phyloP scores from a whole-genome alignment of 2,888 invertebrate species.

The Nephrotoma guestfalica region DNA sequence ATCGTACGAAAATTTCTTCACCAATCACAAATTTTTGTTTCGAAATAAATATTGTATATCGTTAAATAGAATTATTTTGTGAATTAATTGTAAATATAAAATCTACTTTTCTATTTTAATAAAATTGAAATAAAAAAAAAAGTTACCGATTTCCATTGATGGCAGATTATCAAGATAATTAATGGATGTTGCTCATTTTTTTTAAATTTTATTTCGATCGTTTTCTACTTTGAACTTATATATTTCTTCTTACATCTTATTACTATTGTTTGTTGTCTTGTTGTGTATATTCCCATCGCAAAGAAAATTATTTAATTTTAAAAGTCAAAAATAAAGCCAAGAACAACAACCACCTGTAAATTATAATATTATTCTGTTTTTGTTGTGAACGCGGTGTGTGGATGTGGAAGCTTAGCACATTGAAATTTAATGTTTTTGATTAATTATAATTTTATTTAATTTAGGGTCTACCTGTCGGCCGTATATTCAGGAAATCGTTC shows the following conservation, averaged over 20 bases:
- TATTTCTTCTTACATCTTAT: not conserved
- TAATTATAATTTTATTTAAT: not conserved
- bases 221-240: not conserved
- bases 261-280: not conserved
- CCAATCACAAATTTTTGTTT: not conserved
- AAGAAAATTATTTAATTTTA: not conserved
- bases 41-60: not conserved
- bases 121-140: not conserved
- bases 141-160: constrained; percentile 6
- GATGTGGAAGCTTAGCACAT: not conserved
- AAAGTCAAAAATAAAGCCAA: not conserved
- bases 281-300: not conserved
- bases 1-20: not conserved
- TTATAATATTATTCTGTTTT: not conserved
- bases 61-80: not conserved
- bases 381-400: not conserved
- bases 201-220: not conserved
- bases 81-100: not conserved
- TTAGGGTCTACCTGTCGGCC: not conserved
- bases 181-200: constrained; percentile 3
- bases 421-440: not conserved
- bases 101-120: not conserved
- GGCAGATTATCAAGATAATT: constrained; percentile 6
- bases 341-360: not conserved
- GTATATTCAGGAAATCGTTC: not conserved